phyloP scores from a whole-genome alignment of 2,888 invertebrate genomes.

The Caenorhabditis japonica region DNA sequence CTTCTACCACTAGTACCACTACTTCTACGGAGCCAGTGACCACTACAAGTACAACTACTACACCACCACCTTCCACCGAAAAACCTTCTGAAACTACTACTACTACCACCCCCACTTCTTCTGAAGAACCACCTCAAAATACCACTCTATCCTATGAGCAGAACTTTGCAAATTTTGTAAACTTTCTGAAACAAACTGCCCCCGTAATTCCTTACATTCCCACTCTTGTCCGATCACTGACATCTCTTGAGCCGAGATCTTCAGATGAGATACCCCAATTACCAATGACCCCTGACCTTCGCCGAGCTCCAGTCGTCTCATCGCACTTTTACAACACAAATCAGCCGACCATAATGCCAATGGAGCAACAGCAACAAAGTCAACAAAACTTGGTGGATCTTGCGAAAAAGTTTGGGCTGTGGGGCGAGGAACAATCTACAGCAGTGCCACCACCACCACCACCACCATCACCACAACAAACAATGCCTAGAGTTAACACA shows the following conservation, averaged over 20 bases:
- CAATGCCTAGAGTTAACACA: no score
- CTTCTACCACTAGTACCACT: constrained; percentile 14
- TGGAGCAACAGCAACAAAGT: constrained; percentile 1
- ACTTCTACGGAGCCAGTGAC: constrained; percentile 20
- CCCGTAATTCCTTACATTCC: constrained; percentile 68
- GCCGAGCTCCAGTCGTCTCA: constrained; percentile 48
- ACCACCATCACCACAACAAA: constrained; percentile 10
- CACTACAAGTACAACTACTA: not conserved
- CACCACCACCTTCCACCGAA: no score
- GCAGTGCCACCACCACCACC: not conserved
- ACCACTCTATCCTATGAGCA: constrained; percentile 38
- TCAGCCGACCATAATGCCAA: constrained; percentile 13
- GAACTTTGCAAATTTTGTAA: constrained; percentile 62
- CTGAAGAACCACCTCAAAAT: not conserved
- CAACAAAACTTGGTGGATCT: constrained; percentile 30
- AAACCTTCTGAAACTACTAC: constrained; percentile 7
- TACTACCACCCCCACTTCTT: constrained; percentile 1
- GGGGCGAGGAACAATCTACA: constrained; percentile 16
- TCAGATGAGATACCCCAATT: constrained; percentile 2
- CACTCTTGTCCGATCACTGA: constrained; percentile 59
- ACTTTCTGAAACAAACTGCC: constrained; percentile 64
- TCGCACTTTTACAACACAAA: constrained; percentile 59
- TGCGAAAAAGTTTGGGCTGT: constrained; percentile 58
- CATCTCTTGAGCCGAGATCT: constrained; percentile 54
- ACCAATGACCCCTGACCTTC: not conserved